Evolutionary conservation across 2,888 invertebrate genomes (phyloP).

Genomic region (Cephus runcator): DNA sequence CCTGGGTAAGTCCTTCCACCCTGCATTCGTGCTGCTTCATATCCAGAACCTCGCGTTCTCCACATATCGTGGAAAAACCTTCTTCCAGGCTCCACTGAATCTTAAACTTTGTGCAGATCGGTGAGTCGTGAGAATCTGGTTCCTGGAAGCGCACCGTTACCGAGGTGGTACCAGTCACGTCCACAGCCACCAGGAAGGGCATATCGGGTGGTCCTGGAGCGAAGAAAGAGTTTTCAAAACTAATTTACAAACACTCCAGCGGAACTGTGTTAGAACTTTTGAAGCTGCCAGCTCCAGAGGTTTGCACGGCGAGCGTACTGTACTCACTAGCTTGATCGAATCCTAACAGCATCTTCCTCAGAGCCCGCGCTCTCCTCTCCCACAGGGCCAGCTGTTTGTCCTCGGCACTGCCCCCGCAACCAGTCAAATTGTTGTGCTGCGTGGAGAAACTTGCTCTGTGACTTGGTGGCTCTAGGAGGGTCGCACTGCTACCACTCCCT

Average conservation of each 20-base stretch:
- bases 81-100: slow-evolving; percentile 94
- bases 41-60: slow-evolving; percentile 81
- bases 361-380: slow-evolving; percentile 84
- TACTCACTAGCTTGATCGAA: slow-evolving; percentile 84
- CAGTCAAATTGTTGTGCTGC: slow-evolving; percentile 69
- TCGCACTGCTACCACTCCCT: slow-evolving; percentile 40
- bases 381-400: slow-evolving; percentile 89
- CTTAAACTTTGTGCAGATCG: slow-evolving; percentile 91
- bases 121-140: slow-evolving; percentile 77
- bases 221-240: neutral
- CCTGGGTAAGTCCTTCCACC: slow-evolving; percentile 83
- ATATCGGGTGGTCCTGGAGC: slow-evolving; percentile 78
- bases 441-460: slow-evolving; percentile 59
- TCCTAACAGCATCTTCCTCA: slow-evolving; percentile 84
- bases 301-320: neutral
- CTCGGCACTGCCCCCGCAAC: slow-evolving; percentile 77
- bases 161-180: slow-evolving; percentile 75
- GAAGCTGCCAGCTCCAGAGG: neutral
- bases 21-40: slow-evolving; percentile 72
- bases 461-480: slow-evolving; percentile 51
- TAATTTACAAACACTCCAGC: neutral
- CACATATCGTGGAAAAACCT: slow-evolving; percentile 85
- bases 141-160: slow-evolving; percentile 77
- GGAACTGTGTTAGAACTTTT: neutral
- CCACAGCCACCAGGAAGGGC: slow-evolving; percentile 82